Evolutionary conservation across 2,113 vertebrate genomes (phyloP), one percentile per base, ranked within the genome.

Genomic region (Heterocephalus glaber): DNA sequence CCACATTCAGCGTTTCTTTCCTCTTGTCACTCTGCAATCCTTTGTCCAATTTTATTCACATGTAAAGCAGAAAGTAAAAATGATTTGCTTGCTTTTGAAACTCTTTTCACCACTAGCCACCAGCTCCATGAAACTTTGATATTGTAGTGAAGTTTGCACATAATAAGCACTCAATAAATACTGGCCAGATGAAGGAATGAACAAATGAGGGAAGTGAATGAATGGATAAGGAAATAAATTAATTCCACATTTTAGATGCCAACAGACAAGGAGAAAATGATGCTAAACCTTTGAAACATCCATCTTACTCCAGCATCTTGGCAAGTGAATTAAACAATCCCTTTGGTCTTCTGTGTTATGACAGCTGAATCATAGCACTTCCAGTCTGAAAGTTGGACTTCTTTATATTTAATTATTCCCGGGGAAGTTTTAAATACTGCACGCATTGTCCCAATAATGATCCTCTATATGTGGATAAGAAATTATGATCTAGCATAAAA

Each of bases 331-430:
- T 95, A 92, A 95, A 90, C 17, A 76, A 93, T 58, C 84, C 56
- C 28, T 33, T 41, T 49, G 96, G 52, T 93, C 90, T 96, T 97
- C 91, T 52, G 83, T 54, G 90, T 86, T 84, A 54, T 83, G 56
- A 89, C 8, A 96, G 63, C 79, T 66, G 84, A 96, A 61, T 2
- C 49, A 90, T 19, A 60, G 79, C 65, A 47, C 79, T 98, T 97
- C 87, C 68, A 80, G 87, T 90, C 61, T 24, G 38, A 95, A 97
- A 98, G 97, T 61, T 52, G 90, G 41, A 97, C 95, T 98, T 97
- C 89, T 82, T 98, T 97, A 95, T 98, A 86, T 97, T 98, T 98
- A 98, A 98, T 96, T 97, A 92, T 97, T 90, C 86, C 95, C 96
- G 88, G 60, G 0, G 17, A 98, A 97, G 95, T 96, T 96, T 72